Evolutionary conservation across 2,888 invertebrate species (phyloP), one percentile per base, ranked within the genome.

Genomic region (Endomychus coccineus): DNA sequence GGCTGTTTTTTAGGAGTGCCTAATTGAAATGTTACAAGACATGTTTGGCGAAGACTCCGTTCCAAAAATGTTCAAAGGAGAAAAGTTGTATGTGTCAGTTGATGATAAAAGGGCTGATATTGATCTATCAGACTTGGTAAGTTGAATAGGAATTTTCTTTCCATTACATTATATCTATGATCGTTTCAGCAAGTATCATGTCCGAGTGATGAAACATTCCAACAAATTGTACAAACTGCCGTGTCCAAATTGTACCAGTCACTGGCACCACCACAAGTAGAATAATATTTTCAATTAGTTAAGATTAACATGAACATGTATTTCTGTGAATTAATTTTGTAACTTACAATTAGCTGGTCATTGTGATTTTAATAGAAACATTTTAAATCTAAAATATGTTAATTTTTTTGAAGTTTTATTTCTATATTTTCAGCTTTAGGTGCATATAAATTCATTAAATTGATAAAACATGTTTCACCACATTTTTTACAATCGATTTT

Each of bases 1-100:
- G 5, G 3, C 43, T 31, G 43, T 46, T 24, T 60, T 59, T 2
- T 60, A 80, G 74, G 89, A 89, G 64, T 90, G 89, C 56, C 73
- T 89, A 16, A 82, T 90, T 47, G 90, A 90, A 65, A 86, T 88
- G 79, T 43, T 91, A 15, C 82, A 84, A 56, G 95, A 96, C 58
- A 95, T 96, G 83, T 96, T 94, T 69, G 96, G 96, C 0, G 86
- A 90, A 52, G 88, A 85, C 52, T 83, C 91, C 0, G 88, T 95
- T 25, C 90, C 90, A 6, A 94, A 94, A 69, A 81, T 92, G 59
- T 89, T 92, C 62, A 88, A 89, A 62, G 91, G 90, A 0, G 92
- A 95, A 55, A 79, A 82, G 51, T 66, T 95, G 30, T 79, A 83
- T 48, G 85, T 96, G 0, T 81, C 78, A 0, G 88, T 96, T 0